Base-by-base conservation (phyloP, 1,140 invertebrate species). In the Bombus sibiricus region DNA sequence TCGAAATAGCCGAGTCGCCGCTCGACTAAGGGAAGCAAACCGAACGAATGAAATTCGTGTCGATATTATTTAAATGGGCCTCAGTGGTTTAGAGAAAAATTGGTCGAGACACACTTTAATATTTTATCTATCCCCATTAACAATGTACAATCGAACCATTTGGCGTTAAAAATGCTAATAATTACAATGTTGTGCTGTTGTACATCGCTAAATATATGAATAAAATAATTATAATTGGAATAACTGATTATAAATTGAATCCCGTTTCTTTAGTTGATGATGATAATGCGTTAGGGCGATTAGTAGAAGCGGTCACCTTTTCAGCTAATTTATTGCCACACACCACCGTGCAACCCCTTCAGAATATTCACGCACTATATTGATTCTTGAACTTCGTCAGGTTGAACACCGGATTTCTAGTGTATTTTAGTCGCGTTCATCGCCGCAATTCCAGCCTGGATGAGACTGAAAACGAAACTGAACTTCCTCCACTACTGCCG, bases 401-500 rank as follows among this genome's bases (percentile, higher is more conserved):
- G 71, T 37, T 41, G 22, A 43, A 37, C 39, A n/a, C n/a, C 47
- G 47, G 66, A 57, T 47, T 77, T 12, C 39, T 25, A 39, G 25
- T 5, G 37, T 10, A 73, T 39, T 53, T 74, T 34, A 57, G 34
- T 8, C 59, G 32, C 76, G 41, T 37, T 85, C 74, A 82, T 80
- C 71, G 59, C 80, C 59, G 69, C 34, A 64, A 82, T 84, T 87
- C 85, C 69, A 87, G 57, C 53, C 57, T 62, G 83, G 83, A 87
- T 72, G 80, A 87, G 64, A 53, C 77, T 85, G 66, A 47, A 68
- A 87, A 64, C 71, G 80, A 86, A 59, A 91, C 90, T 91, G 81
- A 91, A 69, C 43, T 37, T 71, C 71, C 73, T 73, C 79, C 32
- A 76, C 81, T 28, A 32, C 47, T 80, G 18, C 62, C 34, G 37